phyloP scores from a whole-genome alignment of 2,797 vertebrate species.

The Acanthornis magna region DNA sequence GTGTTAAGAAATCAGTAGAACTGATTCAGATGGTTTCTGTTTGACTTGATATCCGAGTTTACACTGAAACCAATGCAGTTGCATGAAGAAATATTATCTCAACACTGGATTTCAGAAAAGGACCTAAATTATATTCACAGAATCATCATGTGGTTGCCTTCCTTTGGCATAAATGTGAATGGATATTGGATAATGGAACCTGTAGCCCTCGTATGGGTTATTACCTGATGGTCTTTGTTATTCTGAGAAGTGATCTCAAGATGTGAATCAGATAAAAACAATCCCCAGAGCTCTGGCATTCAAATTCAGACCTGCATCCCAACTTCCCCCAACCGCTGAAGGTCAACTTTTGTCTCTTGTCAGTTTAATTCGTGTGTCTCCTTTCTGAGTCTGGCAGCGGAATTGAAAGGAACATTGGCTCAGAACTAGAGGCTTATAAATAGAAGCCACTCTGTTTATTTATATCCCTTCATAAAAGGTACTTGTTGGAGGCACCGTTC shows the following conservation, averaged over 20 bases:
- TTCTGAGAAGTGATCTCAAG: background rate
- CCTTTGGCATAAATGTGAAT: background rate
- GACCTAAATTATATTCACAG: background rate
- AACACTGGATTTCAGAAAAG: background rate
- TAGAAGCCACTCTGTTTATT: constrained; percentile 44
- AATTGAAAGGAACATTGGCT: background rate
- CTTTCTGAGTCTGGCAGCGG: background rate
- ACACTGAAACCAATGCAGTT: background rate
- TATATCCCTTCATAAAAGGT: constrained; percentile 31
- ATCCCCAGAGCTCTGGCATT: background rate
- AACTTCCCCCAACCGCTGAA: background rate
- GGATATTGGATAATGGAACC: background rate
- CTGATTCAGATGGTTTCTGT: background rate
- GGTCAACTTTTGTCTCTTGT: background rate
- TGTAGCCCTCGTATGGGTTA: background rate
- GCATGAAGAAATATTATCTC: background rate
- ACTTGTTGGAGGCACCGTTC: background rate
- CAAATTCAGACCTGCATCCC: background rate
- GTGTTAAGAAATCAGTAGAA: background rate
- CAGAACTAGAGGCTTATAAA: constrained; percentile 19
- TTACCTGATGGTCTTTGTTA: background rate
- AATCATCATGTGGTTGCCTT: background rate
- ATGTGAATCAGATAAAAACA: background rate
- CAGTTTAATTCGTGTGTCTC: background rate
- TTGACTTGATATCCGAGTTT: background rate